These are phyloP conservation scores for Fringilla coelebs DNA, from an alignment of 2,797 vertebrate genomes.

Conservation along the genomic window DNA sequence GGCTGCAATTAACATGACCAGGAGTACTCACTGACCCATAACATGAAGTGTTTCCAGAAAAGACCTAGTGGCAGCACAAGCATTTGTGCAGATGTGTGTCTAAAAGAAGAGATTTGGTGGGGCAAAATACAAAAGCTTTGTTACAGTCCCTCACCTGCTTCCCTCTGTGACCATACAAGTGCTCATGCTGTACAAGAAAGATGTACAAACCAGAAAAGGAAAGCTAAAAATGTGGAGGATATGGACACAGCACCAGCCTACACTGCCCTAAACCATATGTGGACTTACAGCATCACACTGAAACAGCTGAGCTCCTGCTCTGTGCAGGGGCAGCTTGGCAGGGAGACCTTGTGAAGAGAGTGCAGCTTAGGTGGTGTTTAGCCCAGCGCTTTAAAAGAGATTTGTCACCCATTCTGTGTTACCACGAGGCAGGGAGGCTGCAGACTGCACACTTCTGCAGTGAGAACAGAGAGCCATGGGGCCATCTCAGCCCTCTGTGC, in stretches of 20 bases:
- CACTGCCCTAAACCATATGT: not conserved
- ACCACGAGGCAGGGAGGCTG: not conserved
- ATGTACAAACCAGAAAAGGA: not conserved
- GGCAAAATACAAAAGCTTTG: not conserved
- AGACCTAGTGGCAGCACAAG: not conserved
- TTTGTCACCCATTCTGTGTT: not conserved
- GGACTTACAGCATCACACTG: not conserved
- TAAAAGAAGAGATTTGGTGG: not conserved
- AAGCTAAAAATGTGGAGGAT: not conserved
- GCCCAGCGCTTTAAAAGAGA: not conserved
- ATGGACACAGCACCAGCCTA: not conserved
- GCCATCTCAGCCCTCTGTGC: not conserved
- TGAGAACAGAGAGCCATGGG: not conserved
- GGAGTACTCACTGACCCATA: not conserved
- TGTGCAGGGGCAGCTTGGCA: not conserved
- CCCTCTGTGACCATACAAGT: not conserved
- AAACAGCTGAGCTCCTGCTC: not conserved
- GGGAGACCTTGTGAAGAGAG: not conserved
- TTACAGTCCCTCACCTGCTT: not conserved
- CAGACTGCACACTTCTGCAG: not conserved
- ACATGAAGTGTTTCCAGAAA: not conserved
- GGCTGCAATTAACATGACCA: not conserved
- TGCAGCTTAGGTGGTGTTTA: not conserved
- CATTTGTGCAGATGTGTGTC: not conserved
- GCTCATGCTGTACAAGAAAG: not conserved